A percentile compares a stretch with the other conserved stretches of the same genome.
Evolutionary conservation across 2,888 invertebrate species (phyloP).

Genomic region (Steromphala cineraria): DNA sequence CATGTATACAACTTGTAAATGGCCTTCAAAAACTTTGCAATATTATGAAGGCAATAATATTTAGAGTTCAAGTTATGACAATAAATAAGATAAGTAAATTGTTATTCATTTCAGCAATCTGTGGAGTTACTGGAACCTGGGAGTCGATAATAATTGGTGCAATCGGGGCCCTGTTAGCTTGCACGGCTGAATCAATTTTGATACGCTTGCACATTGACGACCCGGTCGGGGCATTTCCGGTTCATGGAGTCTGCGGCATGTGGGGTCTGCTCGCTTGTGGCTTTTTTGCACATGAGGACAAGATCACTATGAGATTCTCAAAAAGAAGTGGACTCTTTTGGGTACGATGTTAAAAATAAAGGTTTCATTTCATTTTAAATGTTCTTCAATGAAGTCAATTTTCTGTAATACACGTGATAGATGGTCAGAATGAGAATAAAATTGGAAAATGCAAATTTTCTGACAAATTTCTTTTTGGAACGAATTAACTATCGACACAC

Average conservation of each 20-base stretch:
- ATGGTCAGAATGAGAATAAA: too few species aligned
- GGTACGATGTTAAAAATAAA: conserved; percentile 40
- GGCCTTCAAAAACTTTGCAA: too few species aligned
- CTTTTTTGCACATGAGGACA: conserved; percentile 44
- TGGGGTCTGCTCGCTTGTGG: conserved; percentile 55
- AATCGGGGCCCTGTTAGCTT: conserved; percentile 86
- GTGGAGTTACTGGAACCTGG: conserved; percentile 86
- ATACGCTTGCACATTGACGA: conserved; percentile 89
- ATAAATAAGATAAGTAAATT: too few species aligned
- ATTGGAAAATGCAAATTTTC: too few species aligned
- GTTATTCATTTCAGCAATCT: conserved; percentile 66
- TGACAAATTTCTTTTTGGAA: too few species aligned
- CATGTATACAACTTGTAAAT: too few species aligned
- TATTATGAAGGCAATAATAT: too few species aligned
- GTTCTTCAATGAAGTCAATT: too few species aligned
- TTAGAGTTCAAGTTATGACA: too few species aligned
- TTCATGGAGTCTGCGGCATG: conserved; percentile 63
- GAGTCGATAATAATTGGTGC: conserved; percentile 89
- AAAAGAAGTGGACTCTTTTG: conserved; percentile 34
- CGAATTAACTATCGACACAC: too few species aligned
- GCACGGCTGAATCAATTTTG: conserved; percentile 84
- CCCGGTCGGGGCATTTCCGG: conserved; percentile 92
- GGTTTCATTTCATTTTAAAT: too few species aligned
- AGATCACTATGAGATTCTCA: conserved; percentile 33
- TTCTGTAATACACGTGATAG: too few species aligned